Evolutionary conservation across 2,888 invertebrate genomes (phyloP).

Genomic region (Dasypogon diadema): DNA sequence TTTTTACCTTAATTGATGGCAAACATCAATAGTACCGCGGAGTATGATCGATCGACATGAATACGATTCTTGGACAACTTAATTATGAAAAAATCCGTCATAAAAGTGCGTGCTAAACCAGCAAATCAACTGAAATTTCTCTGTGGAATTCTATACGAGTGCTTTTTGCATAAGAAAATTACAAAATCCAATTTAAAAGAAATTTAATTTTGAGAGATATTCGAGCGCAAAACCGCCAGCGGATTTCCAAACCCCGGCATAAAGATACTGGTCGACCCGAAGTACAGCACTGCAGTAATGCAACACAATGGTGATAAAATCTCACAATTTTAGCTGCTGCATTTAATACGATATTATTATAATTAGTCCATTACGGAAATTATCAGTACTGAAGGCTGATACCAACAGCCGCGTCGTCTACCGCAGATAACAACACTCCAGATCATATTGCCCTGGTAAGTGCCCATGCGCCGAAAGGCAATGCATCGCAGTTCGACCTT

Average conservation of each 20-base stretch:
- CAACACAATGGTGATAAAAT: slow-evolving; percentile 12
- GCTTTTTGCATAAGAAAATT: slow-evolving; percentile 27
- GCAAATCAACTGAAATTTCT: background rate
- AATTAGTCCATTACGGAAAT: slow-evolving; percentile 44
- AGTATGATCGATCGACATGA: no score
- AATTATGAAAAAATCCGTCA: no score
- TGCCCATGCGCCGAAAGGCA: background rate
- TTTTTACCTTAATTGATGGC: no score
- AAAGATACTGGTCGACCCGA: background rate
- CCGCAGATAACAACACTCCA: slow-evolving; percentile 1
- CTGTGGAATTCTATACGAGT: background rate
- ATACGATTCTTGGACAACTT: no score
- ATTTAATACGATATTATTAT: slow-evolving; percentile 34
- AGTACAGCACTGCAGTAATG: background rate
- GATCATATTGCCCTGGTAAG: slow-evolving; percentile 22
- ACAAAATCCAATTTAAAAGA: slow-evolving; percentile 23
- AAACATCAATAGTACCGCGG: no score
- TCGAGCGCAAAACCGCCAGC: slow-evolving; percentile 6
- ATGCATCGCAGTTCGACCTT: slow-evolving; percentile 42
- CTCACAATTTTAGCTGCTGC: slow-evolving; percentile 18
- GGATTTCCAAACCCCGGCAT: slow-evolving; percentile 20
- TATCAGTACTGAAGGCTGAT: slow-evolving; percentile 5
- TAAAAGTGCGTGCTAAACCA: no score
- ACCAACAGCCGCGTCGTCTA: slow-evolving; percentile 11
- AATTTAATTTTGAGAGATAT: slow-evolving; percentile 10